These are phyloP conservation scores for Addax nasomaculatus DNA, from an alignment of 2,113 vertebrate species.

Conservation along the genomic window DNA sequence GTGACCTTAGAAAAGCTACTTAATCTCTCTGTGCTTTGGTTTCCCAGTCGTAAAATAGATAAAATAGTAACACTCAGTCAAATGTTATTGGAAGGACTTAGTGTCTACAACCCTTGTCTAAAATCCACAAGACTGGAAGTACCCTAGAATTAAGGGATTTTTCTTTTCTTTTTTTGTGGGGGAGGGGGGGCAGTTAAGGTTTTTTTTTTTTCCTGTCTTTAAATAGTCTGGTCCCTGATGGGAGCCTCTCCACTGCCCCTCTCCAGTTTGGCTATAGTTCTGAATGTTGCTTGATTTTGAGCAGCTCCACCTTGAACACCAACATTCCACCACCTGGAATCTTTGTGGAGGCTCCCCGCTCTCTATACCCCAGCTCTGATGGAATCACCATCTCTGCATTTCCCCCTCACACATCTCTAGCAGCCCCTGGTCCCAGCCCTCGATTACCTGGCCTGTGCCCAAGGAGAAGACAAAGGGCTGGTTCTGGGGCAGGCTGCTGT, in stretches of 20 bases:
- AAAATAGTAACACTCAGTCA: background rate
- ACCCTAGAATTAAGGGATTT: background rate
- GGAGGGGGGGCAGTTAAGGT: background rate
- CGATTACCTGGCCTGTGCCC: background rate
- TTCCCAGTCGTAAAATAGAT: background rate
- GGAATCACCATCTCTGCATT: background rate
- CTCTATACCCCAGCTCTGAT: background rate
- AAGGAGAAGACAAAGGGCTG: background rate
- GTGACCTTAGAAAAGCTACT: background rate
- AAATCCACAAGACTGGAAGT: background rate
- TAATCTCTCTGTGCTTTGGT: background rate
- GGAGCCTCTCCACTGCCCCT: background rate
- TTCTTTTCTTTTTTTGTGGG: background rate
- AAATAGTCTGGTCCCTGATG: background rate
- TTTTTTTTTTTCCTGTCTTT: background rate
- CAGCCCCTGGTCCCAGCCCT: background rate
- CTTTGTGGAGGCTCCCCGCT: rapidly evolving
- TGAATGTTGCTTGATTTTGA: background rate
- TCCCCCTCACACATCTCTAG: background rate
- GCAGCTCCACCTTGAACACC: background rate
- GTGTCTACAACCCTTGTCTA: background rate
- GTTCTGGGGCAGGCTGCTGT: background rate
- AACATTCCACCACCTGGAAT: background rate
- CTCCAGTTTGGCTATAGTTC: background rate
- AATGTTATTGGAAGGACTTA: background rate